Conservation (phyloP, 2,113 vertebrate species). For the Tor tambroides region DNA sequence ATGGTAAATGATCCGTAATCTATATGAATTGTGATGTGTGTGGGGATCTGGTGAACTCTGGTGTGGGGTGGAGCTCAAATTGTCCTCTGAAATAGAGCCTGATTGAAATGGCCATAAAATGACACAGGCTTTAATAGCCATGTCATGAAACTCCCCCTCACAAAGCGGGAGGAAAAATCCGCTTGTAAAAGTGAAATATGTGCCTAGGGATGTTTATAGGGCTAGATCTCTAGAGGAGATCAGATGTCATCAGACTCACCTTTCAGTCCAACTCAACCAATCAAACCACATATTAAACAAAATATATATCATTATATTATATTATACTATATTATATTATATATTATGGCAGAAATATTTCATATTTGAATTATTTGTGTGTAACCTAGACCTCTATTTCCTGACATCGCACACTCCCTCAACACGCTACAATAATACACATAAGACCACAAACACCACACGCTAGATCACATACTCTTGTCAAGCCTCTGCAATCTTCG, state of each 20-base stretch:
- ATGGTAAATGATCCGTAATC: neutral
- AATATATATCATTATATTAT: neutral
- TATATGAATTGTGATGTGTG: neutral
- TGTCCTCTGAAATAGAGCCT: constrained; percentile 24
- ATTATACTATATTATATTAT: neutral
- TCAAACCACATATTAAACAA: neutral
- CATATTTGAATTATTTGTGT: neutral
- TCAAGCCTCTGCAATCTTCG: neutral
- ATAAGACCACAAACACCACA: neutral
- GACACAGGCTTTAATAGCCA: constrained; percentile 38
- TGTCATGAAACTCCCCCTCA: constrained; percentile 34
- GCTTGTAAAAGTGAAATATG: constrained; percentile 46
- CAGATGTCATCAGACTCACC: constrained; percentile 18
- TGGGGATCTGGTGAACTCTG: neutral
- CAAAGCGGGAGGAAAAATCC: constrained; percentile 34
- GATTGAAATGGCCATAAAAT: constrained; percentile 44
- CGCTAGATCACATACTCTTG: neutral
- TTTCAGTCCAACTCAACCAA: neutral
- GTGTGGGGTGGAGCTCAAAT: constrained; percentile 13
- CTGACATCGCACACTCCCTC: neutral
- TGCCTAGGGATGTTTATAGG: constrained; percentile 10
- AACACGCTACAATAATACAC: neutral
- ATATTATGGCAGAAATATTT: neutral
- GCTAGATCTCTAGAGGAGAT: constrained; percentile 5
- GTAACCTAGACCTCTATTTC: neutral